Evolutionary conservation across 1,140 invertebrate genomes (phyloP), one percentile per base, ranked within the genome.

Genomic region (Rhynchophorus ferrugineus): DNA sequence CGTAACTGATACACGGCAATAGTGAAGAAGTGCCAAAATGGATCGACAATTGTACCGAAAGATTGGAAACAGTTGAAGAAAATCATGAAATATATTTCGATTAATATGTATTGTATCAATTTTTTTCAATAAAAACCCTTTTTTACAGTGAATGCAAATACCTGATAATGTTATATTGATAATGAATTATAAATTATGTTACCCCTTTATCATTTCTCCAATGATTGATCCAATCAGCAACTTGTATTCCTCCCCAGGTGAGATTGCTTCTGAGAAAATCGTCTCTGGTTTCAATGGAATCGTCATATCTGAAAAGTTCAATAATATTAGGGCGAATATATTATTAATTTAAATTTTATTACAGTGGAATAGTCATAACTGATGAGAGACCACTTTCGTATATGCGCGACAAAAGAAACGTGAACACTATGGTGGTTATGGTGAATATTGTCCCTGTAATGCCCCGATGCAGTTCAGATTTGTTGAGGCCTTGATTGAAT

Each of bases 361-460:
- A 34, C 45, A 33, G 21, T 1, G 45, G 33, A 37, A 47, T 36
- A 3, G 45, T 47, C 45, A 47, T 47, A 19, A 47, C 21, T 13
- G 45, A 37, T 37, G 45, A 17, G 13, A 47, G 14, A n/a, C 45
- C 45, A 24, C 45, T 47, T 22, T 47, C 45, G 14, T 47, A 47
- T 13, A 17, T 35, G 21, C 45, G 36, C 11, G 24, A 11, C 16
- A 47, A 34, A n/a, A 47, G 37, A 21, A 47, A 47, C 14, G 34
- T 21, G 7, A 47, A 14, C n/a, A 47, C 16, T 11, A 45, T 16
- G 1, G 44, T 34, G 2, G 18, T 14, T 1, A 17, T 13, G n/a
- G 35, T 9, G 19, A 45, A 33, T 17, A 45, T 33, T 16, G 6
- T 22, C 14, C 44, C 33, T 11, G 44, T 9, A 19, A 34, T 20